These are phyloP conservation scores for Propithecus perrieri DNA, from an alignment of 2,797 vertebrate genomes.

Conservation along the genomic window DNA sequence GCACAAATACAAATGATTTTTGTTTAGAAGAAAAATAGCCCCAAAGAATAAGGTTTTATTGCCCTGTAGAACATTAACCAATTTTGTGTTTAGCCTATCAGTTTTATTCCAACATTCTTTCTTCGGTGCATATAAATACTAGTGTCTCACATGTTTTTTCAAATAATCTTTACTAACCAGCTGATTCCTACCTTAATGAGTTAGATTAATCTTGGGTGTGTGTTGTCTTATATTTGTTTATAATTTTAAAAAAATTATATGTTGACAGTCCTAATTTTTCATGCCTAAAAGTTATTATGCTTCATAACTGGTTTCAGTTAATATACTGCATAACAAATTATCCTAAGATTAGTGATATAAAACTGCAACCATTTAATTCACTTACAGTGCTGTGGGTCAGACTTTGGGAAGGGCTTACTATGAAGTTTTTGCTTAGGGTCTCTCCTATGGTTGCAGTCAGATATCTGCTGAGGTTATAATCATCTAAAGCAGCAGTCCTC, in stretches of 20 bases:
- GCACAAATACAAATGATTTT: constrained; percentile 25
- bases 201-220: not conserved
- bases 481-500: not conserved
- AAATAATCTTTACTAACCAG: not conserved
- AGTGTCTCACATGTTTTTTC: not conserved
- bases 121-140: not conserved
- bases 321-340: not conserved
- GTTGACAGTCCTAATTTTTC: not conserved
- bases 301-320: not conserved
- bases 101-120: not conserved
- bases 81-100: not conserved
- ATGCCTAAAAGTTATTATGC: not conserved
- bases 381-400: not conserved
- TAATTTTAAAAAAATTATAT: not conserved
- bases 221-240: not conserved
- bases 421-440: not conserved
- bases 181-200: not conserved
- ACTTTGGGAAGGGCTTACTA: not conserved
- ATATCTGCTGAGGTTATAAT: not conserved
- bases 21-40: constrained; percentile 32
- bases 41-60: constrained; percentile 4
- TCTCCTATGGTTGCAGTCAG: not conserved
- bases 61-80: not conserved
- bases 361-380: not conserved
- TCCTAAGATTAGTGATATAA: not conserved